phyloP scores from a whole-genome alignment of 2,113 vertebrate species.

The Amphiprion percula region DNA sequence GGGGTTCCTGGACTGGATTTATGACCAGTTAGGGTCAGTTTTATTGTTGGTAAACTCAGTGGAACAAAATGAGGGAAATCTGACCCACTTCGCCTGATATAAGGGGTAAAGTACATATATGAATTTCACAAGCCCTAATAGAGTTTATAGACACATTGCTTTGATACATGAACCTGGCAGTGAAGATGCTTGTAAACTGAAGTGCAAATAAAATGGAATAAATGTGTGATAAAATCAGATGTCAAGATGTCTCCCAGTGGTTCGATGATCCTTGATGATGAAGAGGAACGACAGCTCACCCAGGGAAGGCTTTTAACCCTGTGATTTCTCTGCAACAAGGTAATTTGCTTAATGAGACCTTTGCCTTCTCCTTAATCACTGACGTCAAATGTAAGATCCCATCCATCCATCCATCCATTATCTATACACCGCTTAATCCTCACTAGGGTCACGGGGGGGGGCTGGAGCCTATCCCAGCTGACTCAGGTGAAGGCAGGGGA shows the following conservation, averaged over 20 bases:
- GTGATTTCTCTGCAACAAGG: constrained; percentile 60
- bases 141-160: constrained; percentile 47
- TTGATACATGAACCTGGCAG: neutral
- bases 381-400: constrained; percentile 53
- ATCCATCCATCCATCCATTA: no score
- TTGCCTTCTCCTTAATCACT: constrained; percentile 65
- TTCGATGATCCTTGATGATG: constrained; percentile 62
- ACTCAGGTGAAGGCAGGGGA: no score
- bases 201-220: constrained; percentile 48
- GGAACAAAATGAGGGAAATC: constrained; percentile 48
- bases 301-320: constrained; percentile 65
- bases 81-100: constrained; percentile 8
- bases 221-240: constrained; percentile 62
- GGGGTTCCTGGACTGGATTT: constrained; percentile 59
- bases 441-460: no score
- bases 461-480: no score
- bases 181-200: constrained; percentile 43
- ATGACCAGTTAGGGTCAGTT: constrained; percentile 42
- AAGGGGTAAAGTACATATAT: constrained; percentile 11
- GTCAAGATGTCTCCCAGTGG: constrained; percentile 34
- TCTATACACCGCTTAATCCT: no score
- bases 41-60: constrained; percentile 59
- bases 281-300: constrained; percentile 46
- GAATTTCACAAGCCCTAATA: constrained; percentile 39
- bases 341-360: constrained; percentile 75